Base-by-base conservation (phyloP, 1,140 invertebrate genomes). In the Brachionus plicatilis region DNA sequence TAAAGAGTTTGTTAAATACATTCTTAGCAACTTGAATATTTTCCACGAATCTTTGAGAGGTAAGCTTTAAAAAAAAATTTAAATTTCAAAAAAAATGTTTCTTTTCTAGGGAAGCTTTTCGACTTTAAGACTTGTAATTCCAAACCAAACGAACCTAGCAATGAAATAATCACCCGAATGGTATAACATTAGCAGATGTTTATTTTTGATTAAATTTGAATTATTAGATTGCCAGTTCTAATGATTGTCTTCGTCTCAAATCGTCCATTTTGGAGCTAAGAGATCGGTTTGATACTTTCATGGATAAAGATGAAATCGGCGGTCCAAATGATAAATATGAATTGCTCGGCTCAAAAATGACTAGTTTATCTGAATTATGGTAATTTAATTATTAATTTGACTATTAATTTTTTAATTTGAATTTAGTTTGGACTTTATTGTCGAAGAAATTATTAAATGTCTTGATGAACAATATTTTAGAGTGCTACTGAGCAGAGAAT, bases 391-490 rank as follows among this genome's bases (percentile, higher is more conserved):
- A 11, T 43, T 50, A 3, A 14, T 43, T 12, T 56, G 37, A 4
- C 47, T 14, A 78, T 47, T 47, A 78, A 33, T 43, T 14, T 41
- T n/a, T 45, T 27, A 45, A 70, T 2, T 17, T 41, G 7, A 70
- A 37, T 76, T 65, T 65, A 82, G 79, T 24, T 65, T 82, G 11
- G 79, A 82, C 12, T 47, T 33, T n/a, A 65, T 82, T 11, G 17
- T 82, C 8, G 79, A 82, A 33, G 79, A 82, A 20, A 82, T 82
- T 29, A 47, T 45, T 47, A 65, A 60, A 24, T 82, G 79, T 65
- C 37, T 82, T n/a, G 79, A 82, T 24, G 79, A 82, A 45, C 50
- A 82, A 47, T 82, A 82, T 65, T 82, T 82, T n/a, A 82, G 41
- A 66, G 33, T 82, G 60, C 17, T 82, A 20, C 33, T 82, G 11